These are phyloP conservation scores for Coenonympha arcania DNA, from an alignment of 2,888 invertebrate genomes.

Conservation along the genomic window DNA sequence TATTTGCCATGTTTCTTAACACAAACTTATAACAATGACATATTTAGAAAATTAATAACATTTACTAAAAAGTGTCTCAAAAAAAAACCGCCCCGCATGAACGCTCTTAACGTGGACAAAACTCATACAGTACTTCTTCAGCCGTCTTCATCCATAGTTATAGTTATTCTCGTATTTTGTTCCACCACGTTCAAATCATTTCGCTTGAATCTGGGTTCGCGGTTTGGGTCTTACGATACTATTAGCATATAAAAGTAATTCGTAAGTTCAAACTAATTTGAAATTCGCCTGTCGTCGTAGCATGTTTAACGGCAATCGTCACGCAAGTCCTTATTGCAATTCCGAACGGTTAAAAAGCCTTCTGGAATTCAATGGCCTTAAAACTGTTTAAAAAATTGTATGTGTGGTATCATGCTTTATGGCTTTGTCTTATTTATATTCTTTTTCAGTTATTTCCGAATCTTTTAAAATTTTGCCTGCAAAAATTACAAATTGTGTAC, in stretches of 20 bases:
- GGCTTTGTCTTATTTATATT: neutral
- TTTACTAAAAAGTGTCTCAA: too few species aligned
- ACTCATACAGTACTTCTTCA: too few species aligned
- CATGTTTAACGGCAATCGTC: conserved; percentile 37
- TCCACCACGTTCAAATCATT: conserved; percentile 18
- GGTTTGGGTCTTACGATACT: conserved; percentile 28
- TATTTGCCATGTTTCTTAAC: too few species aligned
- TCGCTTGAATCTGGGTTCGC: conserved; percentile 3
- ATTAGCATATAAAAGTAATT: conserved; percentile 51
- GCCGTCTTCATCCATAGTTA: too few species aligned
- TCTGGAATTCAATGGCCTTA: neutral
- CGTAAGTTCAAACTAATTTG: conserved; percentile 36
- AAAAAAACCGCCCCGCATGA: too few species aligned
- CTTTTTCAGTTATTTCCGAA: neutral
- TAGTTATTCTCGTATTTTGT: too few species aligned
- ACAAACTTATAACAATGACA: too few species aligned
- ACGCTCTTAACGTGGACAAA: too few species aligned
- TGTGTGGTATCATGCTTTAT: neutral
- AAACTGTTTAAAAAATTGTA: neutral
- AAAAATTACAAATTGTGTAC: neutral
- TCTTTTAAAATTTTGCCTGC: neutral
- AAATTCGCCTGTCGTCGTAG: conserved; percentile 44
- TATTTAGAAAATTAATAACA: too few species aligned
- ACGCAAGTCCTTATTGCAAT: conserved; percentile 42
- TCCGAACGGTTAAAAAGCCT: conserved; percentile 17